Conservation (phyloP, 1,140 invertebrate genomes). For the Anagrus nilaparvatae region DNA sequence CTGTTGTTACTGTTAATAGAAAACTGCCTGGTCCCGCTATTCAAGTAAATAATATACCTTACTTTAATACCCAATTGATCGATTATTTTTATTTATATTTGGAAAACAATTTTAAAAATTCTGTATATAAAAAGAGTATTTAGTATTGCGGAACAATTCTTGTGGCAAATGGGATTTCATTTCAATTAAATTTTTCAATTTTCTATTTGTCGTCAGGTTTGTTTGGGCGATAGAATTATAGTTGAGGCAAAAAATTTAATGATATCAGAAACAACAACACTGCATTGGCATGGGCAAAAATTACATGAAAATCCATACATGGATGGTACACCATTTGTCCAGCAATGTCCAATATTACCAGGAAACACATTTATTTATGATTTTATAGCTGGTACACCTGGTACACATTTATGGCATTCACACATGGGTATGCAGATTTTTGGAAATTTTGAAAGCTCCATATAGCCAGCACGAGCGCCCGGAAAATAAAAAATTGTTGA, state of each 20-base stretch:
- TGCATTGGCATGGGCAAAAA: conserved; percentile 44
- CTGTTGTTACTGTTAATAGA: conserved; percentile 70
- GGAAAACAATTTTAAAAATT: too few species aligned
- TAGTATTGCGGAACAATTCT: too few species aligned
- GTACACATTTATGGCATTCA: conserved; percentile 61
- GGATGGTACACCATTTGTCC: conserved; percentile 44
- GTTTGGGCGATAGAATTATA: conserved; percentile 38
- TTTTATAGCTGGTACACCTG: conserved; percentile 38
- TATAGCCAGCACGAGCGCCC: too few species aligned
- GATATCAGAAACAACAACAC: conserved; percentile 33
- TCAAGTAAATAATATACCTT: conserved; percentile 52
- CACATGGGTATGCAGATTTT: conserved; percentile 50
- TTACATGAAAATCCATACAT: conserved; percentile 42
- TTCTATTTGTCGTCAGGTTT: conserved; percentile 39
- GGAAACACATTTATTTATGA: conserved; percentile 45
- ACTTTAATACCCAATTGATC: background rate
- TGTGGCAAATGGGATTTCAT: too few species aligned
- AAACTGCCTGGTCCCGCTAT: conserved; percentile 78
- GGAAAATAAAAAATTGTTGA: too few species aligned
- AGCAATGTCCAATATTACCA: conserved; percentile 50
- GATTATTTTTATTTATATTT: too few species aligned
- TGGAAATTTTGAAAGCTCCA: too few species aligned
- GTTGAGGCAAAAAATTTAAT: conserved; percentile 40
- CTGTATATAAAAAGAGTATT: too few species aligned
- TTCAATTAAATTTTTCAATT: too few species aligned